Conservation (phyloP, 2,888 invertebrate genomes). For the Rhabditoides inermis region DNA sequence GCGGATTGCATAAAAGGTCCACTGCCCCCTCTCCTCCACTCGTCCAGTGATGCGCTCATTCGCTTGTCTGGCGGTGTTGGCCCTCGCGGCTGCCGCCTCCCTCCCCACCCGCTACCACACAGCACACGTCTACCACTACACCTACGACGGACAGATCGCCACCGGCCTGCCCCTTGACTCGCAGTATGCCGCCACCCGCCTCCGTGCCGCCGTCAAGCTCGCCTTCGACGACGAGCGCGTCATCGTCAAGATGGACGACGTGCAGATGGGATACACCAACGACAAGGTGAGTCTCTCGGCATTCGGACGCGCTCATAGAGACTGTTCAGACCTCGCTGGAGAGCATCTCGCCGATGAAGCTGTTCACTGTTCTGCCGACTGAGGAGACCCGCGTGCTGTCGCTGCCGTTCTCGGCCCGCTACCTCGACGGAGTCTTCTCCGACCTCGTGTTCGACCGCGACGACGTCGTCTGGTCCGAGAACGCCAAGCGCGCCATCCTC, state of each 20-base stretch:
- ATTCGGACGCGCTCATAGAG: not conserved
- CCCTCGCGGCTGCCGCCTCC: too few relatives aligned
- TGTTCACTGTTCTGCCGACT: too few relatives aligned
- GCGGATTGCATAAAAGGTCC: too few relatives aligned
- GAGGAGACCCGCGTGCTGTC: too few relatives aligned
- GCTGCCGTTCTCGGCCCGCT: conserved; percentile 22
- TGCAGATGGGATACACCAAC: conserved; percentile 2
- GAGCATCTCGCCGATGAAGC: conserved; percentile 15
- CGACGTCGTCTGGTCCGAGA: conserved; percentile 38
- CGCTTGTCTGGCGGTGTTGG: too few relatives aligned
- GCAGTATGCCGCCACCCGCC: conserved; percentile 32
- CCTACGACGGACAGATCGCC: conserved; percentile 30
- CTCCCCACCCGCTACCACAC: too few relatives aligned
- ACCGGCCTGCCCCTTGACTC: conserved; percentile 34
- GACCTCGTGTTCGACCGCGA: conserved; percentile 19
- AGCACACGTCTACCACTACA: conserved; percentile 27
- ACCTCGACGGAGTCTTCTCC: conserved; percentile 24
- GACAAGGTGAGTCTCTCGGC: not conserved
- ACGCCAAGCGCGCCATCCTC: conserved; percentile 47
- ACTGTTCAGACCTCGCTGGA: conserved; percentile 5
- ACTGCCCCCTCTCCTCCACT: too few relatives aligned
- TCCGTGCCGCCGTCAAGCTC: conserved; percentile 32
- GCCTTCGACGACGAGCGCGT: conserved; percentile 21
- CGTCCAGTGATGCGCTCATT: too few relatives aligned
- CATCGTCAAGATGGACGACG: conserved; percentile 7